Percentiles rank a stretch among this genome's conserved stretches.
Conservation (phyloP, 2,113 vertebrate genomes). For the Rhinoptilus africanus region DNA sequence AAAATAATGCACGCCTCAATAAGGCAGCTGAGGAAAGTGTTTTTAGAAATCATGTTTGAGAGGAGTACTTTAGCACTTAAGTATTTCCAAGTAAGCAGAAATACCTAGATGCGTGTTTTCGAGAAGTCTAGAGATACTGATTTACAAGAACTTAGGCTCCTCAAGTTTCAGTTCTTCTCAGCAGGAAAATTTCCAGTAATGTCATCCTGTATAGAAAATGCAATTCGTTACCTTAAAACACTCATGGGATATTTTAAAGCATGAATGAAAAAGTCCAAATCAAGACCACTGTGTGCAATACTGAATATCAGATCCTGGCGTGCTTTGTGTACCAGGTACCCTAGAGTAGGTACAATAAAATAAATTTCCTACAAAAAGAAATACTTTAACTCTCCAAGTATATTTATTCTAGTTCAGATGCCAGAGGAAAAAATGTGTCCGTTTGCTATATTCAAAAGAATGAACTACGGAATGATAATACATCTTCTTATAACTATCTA, state of each 20-base stretch:
- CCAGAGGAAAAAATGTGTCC: neutral
- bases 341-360: neutral
- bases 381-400: neutral
- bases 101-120: neutral
- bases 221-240: neutral
- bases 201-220: neutral
- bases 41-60: neutral
- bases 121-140: neutral
- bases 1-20: neutral
- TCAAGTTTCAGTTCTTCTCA: neutral
- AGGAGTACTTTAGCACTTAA: neutral
- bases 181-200: neutral
- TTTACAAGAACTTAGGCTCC: neutral
- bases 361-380: neutral
- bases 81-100: neutral
- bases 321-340: neutral
- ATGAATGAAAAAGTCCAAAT: neutral
- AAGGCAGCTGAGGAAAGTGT: neutral
- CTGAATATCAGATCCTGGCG: neutral
- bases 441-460: neutral
- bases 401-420: neutral
- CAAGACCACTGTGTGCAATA: neutral
- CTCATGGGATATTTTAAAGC: neutral
- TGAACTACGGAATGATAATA: neutral
- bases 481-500: neutral